phyloP scores from a whole-genome alignment of 2,797 vertebrate species.

The Enteromius paludinosus region DNA sequence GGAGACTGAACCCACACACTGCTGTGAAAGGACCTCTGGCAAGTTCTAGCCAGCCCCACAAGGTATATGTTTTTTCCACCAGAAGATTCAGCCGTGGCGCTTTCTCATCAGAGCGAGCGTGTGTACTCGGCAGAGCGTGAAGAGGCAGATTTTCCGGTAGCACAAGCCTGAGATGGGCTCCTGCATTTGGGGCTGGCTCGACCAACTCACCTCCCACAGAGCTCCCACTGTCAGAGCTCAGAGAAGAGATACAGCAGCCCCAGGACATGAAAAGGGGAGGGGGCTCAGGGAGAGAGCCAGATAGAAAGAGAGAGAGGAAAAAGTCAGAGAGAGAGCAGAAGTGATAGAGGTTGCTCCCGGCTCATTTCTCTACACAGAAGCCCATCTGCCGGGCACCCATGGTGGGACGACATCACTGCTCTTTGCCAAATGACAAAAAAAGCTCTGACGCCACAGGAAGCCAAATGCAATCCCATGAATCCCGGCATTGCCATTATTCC shows the following conservation, averaged over 20 bases:
- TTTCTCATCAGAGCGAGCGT: conserved; percentile 71
- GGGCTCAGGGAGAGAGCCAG: conserved; percentile 59
- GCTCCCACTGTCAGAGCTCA: conserved; percentile 82
- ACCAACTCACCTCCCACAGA: conserved; percentile 81
- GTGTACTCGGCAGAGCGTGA: conserved; percentile 84
- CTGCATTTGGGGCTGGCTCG: conserved; percentile 82
- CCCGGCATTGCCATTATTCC: conserved; percentile 77
- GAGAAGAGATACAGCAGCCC: conserved; percentile 79
- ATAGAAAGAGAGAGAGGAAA: conserved; percentile 38
- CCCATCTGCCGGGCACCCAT: conserved; percentile 83
- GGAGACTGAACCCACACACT: conserved; percentile 29
- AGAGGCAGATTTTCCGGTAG: conserved; percentile 94
- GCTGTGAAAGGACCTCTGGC: conserved; percentile 38
- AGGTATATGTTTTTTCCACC: conserved; percentile 63
- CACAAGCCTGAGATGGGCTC: conserved; percentile 89
- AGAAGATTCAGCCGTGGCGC: conserved; percentile 63
- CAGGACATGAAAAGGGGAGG: conserved; percentile 68
- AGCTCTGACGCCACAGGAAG: conserved; percentile 75
- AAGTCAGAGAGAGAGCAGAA: conserved; percentile 38
- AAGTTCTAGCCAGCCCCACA: conserved; percentile 47
- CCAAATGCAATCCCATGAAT: conserved; percentile 82
- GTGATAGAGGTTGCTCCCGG: conserved; percentile 76
- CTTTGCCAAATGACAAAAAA: conserved; percentile 78
- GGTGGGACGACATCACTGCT: conserved; percentile 80
- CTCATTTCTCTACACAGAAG: conserved; percentile 84